Conservation (phyloP, 2,888 invertebrate genomes). For the Lithophane leautieri region DNA sequence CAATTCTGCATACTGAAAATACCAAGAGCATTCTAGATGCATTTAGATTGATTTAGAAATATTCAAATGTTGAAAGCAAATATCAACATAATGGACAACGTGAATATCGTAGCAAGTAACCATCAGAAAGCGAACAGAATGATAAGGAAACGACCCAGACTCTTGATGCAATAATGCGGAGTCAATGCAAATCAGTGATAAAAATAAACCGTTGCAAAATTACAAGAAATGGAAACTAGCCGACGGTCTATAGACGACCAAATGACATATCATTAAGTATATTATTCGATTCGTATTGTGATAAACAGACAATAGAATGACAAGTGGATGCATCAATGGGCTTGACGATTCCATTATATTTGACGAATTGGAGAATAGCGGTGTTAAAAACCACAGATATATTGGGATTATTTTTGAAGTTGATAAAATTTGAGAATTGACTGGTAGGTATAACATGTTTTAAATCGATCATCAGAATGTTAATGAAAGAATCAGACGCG, state of each 20-base stretch:
- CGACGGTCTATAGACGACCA: background rate
- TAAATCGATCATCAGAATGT: conserved; percentile 21
- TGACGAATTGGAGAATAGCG: background rate
- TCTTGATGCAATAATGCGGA: conserved; percentile 45
- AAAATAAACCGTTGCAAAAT: conserved; percentile 46
- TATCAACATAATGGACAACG: conserved; percentile 30
- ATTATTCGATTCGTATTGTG: no score
- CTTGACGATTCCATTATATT: conserved; percentile 3
- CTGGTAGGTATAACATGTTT: background rate
- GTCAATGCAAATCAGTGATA: conserved; percentile 53
- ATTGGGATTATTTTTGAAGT: background rate
- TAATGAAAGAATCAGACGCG: conserved; percentile 28
- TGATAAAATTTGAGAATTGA: conserved; percentile 4
- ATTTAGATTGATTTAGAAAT: conserved; percentile 40
- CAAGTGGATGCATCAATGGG: conserved; percentile 8
- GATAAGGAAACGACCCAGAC: conserved; percentile 57
- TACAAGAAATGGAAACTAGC: conserved; percentile 28
- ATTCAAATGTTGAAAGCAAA: conserved; percentile 32
- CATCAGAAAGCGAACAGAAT: conserved; percentile 48
- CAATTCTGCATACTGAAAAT: conserved; percentile 7
- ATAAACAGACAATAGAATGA: conserved; percentile 16
- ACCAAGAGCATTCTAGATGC: conserved; percentile 9
- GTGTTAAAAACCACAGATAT: background rate
- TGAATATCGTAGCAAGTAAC: conserved; percentile 39
- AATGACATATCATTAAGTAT: conserved; percentile 3